A percentile compares a stretch with the other conserved stretches of the same genome.
These are phyloP conservation scores for Drosophila leonis DNA, from an alignment of 2,888 invertebrate genomes.

Conservation along the genomic window DNA sequence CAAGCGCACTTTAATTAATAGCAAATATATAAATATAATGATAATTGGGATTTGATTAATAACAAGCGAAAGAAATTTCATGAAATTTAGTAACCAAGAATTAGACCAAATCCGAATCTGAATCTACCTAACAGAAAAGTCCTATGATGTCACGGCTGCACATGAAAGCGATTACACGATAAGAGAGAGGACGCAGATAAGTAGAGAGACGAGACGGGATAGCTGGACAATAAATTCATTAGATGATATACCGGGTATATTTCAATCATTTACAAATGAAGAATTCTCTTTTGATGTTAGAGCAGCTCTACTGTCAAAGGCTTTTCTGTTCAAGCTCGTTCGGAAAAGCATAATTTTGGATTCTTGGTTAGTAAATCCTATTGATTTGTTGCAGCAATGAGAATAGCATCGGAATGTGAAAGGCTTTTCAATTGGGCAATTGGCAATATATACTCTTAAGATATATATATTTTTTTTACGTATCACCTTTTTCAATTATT, in stretches of 20 bases:
- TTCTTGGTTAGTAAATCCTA: neutral
- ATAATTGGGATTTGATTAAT: neutral
- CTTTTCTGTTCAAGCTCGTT: neutral
- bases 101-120: neutral
- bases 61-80: neutral
- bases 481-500: slow-evolving; percentile 66
- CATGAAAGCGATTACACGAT: neutral
- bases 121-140: neutral
- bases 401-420: neutral
- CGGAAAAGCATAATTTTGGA: neutral
- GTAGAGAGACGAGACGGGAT: neutral
- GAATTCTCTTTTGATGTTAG: neutral
- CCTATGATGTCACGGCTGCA: neutral
- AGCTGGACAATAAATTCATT: neutral
- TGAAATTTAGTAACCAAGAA: neutral
- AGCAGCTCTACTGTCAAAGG: neutral
- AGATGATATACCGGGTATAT: neutral
- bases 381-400: neutral
- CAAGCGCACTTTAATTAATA: slow-evolving; percentile 3
- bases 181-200: neutral
- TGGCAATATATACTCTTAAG: slow-evolving; percentile 1
- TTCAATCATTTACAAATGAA: neutral
- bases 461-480: slow-evolving; percentile 56
- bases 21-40: slow-evolving; percentile 1
- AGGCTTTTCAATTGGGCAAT: slow-evolving; percentile 32